phyloP scores from a whole-genome alignment of 2,113 vertebrate genomes.

The Urocolius indicus region DNA sequence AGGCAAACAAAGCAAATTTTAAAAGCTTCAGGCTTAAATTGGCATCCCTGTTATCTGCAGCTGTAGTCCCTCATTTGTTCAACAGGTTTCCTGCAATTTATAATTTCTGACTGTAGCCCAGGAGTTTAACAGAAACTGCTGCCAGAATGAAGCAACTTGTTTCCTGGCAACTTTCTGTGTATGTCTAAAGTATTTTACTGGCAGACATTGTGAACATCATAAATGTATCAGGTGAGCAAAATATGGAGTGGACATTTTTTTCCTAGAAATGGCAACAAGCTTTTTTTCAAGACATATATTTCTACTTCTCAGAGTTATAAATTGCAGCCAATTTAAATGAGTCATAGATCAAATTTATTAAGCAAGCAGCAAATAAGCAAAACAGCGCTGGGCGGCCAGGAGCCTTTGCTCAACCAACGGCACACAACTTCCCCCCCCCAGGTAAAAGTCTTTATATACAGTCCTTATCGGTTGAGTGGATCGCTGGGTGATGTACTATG shows the following conservation, averaged over 20 bases:
- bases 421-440: too few relatives aligned
- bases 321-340: too few relatives aligned
- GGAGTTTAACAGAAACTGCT: slow-evolving; percentile 74
- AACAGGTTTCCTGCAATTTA: background rate
- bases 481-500: too few relatives aligned
- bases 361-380: too few relatives aligned
- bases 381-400: too few relatives aligned
- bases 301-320: background rate
- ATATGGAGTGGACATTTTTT: background rate
- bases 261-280: background rate
- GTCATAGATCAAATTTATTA: too few relatives aligned
- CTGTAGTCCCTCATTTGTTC: background rate
- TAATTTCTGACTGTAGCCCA: background rate
- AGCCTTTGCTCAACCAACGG: too few relatives aligned
- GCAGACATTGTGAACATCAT: slow-evolving; percentile 75
- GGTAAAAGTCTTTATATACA: too few relatives aligned
- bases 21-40: background rate
- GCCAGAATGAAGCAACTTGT: slow-evolving; percentile 76
- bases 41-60: background rate
- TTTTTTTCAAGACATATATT: background rate
- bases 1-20: background rate
- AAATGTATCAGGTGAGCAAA: slow-evolving; percentile 63
- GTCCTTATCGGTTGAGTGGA: too few relatives aligned
- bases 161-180: slow-evolving; percentile 79
- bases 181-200: slow-evolving; percentile 73